Evolutionary conservation across 2,113 vertebrate species (phyloP), one percentile per base, ranked within the genome.

Genomic region (Hemibagrus wyckioides): DNA sequence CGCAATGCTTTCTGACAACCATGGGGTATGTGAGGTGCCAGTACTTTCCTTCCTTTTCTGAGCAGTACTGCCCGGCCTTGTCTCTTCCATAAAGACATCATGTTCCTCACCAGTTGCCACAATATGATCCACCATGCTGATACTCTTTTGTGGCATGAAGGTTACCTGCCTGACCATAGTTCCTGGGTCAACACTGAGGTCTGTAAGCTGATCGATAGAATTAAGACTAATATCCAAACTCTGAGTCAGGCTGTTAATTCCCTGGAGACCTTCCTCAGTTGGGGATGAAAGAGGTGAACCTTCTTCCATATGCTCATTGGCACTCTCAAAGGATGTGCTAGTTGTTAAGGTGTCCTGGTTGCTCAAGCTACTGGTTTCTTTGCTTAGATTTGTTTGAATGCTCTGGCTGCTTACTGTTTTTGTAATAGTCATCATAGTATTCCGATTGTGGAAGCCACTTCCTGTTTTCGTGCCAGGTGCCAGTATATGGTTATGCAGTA

Each of bases 251-350:
- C 65, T 88, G 85, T 83, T 80, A n/a, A 36, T 28, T 0, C 81
- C 90, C 89, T 92, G 90, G 57, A 36, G 39, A 69, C 25, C 8
- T 13, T 89, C 88, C 15, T 75, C 85, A 80, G 52, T 36, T 3
- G 30, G 52, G 67, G 76, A 88, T 4, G 57, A 85, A 0, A 61
- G 39, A 82, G 86, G 81, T 28, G 76, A 88, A 56, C 41, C 65
- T 57, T 94, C 93, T 8, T 94, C 92, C 44, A 91, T 90, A 13
- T 87, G 86, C 81, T 95, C 94, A 52, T 95, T 93, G 0, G 93
- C 93, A 61, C 94, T 96, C 87, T 94, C 93, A 15, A 93, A 95
- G 6, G 95, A 95, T 0, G 91, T 92, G 82, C 91, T 94, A 69
- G 93, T 94, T 19, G 87, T 44, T 3, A 92, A 92, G 0, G 92